A percentile compares a stretch with the other conserved stretches of the same genome.
phyloP scores from a whole-genome alignment of 2,797 vertebrate species.

The Sitta carolinensis region DNA sequence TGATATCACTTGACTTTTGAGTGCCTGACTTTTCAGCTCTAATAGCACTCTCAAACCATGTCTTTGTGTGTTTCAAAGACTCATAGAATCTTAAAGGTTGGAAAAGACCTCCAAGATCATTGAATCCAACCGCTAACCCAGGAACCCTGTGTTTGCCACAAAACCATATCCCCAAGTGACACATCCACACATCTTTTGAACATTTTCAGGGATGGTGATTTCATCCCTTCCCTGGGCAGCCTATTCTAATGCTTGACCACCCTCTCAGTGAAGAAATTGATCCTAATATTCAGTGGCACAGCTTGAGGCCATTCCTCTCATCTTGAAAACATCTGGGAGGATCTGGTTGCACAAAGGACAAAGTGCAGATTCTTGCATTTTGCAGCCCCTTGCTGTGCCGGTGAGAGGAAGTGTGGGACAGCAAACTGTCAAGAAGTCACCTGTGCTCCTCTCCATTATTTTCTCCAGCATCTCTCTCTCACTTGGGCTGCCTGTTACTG shows the following conservation, averaged over 20 bases:
- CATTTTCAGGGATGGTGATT: background rate
- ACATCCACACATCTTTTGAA: background rate
- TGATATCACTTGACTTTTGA: background rate
- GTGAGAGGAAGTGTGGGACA: background rate
- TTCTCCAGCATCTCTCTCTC: background rate
- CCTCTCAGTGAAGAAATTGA: background rate
- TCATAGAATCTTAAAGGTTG: background rate
- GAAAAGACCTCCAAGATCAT: background rate
- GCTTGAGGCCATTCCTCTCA: background rate
- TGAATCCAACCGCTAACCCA: accelerated
- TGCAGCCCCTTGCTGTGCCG: background rate
- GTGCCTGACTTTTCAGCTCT: background rate
- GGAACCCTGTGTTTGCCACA: background rate
- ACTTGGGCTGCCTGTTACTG: background rate
- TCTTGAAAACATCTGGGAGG: accelerated
- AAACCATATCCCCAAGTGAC: background rate
- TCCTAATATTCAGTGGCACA: background rate
- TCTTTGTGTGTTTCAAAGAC: background rate
- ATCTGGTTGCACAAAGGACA: background rate
- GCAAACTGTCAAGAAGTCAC: background rate
- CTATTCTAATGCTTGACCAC: background rate
- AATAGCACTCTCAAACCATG: background rate
- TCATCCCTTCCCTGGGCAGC: background rate
- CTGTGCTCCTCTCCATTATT: background rate
- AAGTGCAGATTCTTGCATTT: background rate